Base-by-base conservation (phyloP, 2,888 invertebrate genomes). In the Archips crataeganus region DNA sequence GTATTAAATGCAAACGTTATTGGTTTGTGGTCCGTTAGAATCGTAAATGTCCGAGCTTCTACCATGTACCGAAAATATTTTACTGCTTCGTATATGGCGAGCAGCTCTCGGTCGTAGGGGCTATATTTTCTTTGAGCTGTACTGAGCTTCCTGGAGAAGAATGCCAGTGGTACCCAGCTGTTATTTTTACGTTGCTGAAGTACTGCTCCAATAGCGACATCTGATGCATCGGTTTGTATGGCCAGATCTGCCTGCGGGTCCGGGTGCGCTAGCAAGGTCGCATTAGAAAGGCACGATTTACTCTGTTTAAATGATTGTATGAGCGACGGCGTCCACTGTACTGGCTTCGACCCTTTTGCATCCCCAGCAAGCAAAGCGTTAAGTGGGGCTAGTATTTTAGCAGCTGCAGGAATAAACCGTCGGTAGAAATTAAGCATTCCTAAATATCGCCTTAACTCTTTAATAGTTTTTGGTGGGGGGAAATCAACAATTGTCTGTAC, bases 101-200 rank as follows among this genome's bases (percentile, higher is more conserved):
- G 76, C 0, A 92, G 78, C 77, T 90, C 87, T 3, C 87, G 57
- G 66, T 91, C 88, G 74, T 89, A 90, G 0, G 85, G 80, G 23
- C 82, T 78, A 83, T 82, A 81, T n/a, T 85, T 87, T 4, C 32
- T 57, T 75, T 91, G 82, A 0, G 85, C 70, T 13, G 79, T 60
- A 6, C 75, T 80, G 0, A 90, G 75, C 49, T 85, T 87, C 36
- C 78, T 77, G 1, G 86, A 87, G 72, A 86, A 89, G 71, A 88
- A 90, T 0, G 84, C 84, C 3, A 89, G 67, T 0, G 88, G 87
- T 74, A 87, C 73, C 81, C 83, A 82, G 0, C 71, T 13, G 15
- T 77, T 66, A 4, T 78, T 61, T 3, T 76, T 70, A 0, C 64
- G 36, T 76, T 89, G 88, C 68, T 89, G 84, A 3, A 91, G 64